These are phyloP conservation scores for Brotula barbata DNA, from an alignment of 2,797 vertebrate species.

Conservation along the genomic window DNA sequence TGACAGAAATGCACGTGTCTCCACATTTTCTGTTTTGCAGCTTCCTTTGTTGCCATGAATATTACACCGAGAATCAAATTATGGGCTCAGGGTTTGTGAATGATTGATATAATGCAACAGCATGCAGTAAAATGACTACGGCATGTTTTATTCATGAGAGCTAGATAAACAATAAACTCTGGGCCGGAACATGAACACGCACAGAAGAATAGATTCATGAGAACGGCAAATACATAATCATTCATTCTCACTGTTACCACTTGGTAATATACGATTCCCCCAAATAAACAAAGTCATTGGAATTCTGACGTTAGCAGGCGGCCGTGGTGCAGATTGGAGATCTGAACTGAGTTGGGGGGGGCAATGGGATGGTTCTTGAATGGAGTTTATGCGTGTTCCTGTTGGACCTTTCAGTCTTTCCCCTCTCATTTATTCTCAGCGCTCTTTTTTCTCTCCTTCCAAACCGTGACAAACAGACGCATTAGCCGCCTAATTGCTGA, in stretches of 20 bases:
- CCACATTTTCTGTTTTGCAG: conserved; percentile 44
- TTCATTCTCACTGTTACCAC: conserved; percentile 44
- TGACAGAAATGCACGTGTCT: conserved; percentile 40
- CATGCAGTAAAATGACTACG: conserved; percentile 51
- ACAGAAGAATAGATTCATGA: conserved; percentile 40
- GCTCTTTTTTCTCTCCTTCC: conserved; percentile 53
- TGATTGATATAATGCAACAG: conserved; percentile 72
- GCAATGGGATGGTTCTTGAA: too few relatives aligned
- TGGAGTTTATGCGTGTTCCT: too few relatives aligned
- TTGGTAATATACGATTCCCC: conserved; percentile 33
- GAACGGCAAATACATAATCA: conserved; percentile 46
- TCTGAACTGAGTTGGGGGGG: too few relatives aligned
- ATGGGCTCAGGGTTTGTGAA: conserved; percentile 56
- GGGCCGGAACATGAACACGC: conserved; percentile 43
- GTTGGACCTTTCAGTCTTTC: conserved; percentile 31
- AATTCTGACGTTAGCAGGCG: conserved; percentile 42
- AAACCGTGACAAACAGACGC: conserved; percentile 74
- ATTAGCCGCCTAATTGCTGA: conserved; percentile 77
- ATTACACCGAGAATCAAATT: conserved; percentile 66
- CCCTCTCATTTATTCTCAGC: conserved; percentile 58
- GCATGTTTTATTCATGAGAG: conserved; percentile 74
- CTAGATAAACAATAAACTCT: conserved; percentile 69
- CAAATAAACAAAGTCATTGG: conserved; percentile 31
- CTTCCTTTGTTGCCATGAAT: conserved; percentile 61
- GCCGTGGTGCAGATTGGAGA: too few relatives aligned